phyloP scores from a whole-genome alignment of 2,888 invertebrate genomes.

The Harpagoxenus sublaevis region DNA sequence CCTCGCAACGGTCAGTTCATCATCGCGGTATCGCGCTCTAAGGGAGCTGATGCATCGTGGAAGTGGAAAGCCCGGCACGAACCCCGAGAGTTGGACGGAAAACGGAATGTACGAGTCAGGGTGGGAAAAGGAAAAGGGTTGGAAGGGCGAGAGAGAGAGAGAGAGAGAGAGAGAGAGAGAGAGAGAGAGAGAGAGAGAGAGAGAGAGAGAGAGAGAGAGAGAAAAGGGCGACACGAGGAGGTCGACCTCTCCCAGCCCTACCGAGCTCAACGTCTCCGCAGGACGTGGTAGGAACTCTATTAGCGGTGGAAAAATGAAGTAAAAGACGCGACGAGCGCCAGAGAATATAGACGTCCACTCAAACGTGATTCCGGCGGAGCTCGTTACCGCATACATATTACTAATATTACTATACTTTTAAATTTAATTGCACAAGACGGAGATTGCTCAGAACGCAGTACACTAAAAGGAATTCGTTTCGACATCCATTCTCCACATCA shows the following conservation, averaged over 20 bases:
- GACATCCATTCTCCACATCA: background rate
- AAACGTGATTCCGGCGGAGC: background rate
- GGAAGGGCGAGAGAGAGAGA: background rate
- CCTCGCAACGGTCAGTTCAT: conserved; percentile 82
- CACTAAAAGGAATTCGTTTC: background rate
- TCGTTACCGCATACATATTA: conserved; percentile 33
- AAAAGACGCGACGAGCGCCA: conserved; percentile 32
- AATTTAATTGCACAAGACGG: conserved; percentile 28
- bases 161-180: background rate
- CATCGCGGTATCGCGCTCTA: conserved; percentile 79
- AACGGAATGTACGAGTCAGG: conserved; percentile 41
- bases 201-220: background rate
- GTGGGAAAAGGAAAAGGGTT: background rate
- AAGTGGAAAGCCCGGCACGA: conserved; percentile 80
- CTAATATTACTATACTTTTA: background rate
- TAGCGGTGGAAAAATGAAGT: conserved; percentile 72
- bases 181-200: background rate
- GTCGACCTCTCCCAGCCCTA: background rate
- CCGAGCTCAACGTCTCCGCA: conserved; percentile 16
- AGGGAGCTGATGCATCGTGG: conserved; percentile 81
- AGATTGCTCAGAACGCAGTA: conserved; percentile 14
- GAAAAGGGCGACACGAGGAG: background rate
- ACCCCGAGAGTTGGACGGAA: conserved; percentile 63
- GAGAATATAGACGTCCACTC: conserved; percentile 17
- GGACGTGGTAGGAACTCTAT: conserved; percentile 75